A percentile compares a stretch with the other conserved stretches of the same genome.
phyloP scores from a whole-genome alignment of 2,113 vertebrate genomes.

The Phocoena sinus region DNA sequence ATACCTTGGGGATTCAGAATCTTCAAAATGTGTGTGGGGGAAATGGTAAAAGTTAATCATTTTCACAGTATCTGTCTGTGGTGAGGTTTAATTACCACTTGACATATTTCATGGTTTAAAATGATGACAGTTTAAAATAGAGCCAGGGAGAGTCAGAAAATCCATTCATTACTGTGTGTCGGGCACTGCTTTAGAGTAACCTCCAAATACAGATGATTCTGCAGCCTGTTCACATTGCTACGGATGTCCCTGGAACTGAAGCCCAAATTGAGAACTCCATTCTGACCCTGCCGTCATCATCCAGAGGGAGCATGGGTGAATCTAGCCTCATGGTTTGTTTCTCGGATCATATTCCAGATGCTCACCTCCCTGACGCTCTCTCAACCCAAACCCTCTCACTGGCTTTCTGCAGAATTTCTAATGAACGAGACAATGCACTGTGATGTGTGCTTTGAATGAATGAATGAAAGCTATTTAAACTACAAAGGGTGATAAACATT shows the following conservation, averaged over 20 bases:
- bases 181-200: background rate
- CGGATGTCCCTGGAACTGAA: background rate
- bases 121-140: slow-evolving; percentile 56
- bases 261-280: background rate
- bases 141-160: slow-evolving; percentile 40
- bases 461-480: background rate
- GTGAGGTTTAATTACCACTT: slow-evolving; percentile 65
- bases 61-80: slow-evolving; percentile 21
- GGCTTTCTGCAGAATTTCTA: slow-evolving; percentile 16
- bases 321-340: background rate
- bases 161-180: background rate
- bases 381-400: rapidly evolving
- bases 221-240: background rate
- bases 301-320: background rate
- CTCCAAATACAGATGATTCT: background rate
- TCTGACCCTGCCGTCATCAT: background rate
- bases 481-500: background rate
- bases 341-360: background rate
- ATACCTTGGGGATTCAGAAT: slow-evolving; percentile 22
- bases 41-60: slow-evolving; percentile 49
- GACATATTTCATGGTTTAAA: slow-evolving; percentile 54
- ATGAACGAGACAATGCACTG: background rate
- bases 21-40: background rate
- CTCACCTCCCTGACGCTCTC: background rate
- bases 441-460: background rate